Evolutionary conservation across 2,797 vertebrate genomes (phyloP).

Genomic region (Xyrichtys novacula): DNA sequence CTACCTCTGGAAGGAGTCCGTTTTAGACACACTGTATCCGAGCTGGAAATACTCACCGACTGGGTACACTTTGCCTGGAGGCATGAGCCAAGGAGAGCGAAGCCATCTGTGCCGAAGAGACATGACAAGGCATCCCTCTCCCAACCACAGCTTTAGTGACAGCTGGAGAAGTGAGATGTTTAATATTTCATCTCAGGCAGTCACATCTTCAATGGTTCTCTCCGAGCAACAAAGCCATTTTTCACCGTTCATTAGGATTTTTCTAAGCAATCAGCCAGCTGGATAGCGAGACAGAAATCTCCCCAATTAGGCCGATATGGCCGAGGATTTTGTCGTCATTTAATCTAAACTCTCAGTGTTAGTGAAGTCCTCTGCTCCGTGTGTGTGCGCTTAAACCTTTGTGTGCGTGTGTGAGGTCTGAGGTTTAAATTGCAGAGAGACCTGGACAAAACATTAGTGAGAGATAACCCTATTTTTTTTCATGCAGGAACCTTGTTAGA

Average conservation of each 20-base stretch:
- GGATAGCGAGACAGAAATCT: conserved; percentile 58
- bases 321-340: conserved; percentile 44
- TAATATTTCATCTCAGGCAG: conserved; percentile 77
- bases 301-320: conserved; percentile 61
- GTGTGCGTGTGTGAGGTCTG: conserved; percentile 20
- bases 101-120: conserved; percentile 68
- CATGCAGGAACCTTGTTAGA: conserved; percentile 54
- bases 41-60: conserved; percentile 45
- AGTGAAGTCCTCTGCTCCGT: conserved; percentile 34
- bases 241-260: conserved; percentile 71
- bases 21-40: conserved; percentile 33
- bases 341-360: conserved; percentile 42
- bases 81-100: conserved; percentile 55
- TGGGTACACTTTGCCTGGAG: conserved; percentile 53
- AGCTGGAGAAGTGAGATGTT: conserved; percentile 75
- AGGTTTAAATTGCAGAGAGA: conserved; percentile 43
- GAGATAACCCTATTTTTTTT: conserved; percentile 64
- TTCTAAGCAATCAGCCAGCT: conserved; percentile 62
- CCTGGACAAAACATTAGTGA: conserved; percentile 36
- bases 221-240: conserved; percentile 62
- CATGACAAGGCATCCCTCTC: conserved; percentile 58
- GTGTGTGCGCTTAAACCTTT: conserved; percentile 14
- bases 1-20: conserved; percentile 29
- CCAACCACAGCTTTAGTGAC: conserved; percentile 62
- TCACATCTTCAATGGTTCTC: conserved; percentile 49